Base-by-base conservation (phyloP, 2,797 vertebrate genomes). In the Acrocephalus scirpaceus region DNA sequence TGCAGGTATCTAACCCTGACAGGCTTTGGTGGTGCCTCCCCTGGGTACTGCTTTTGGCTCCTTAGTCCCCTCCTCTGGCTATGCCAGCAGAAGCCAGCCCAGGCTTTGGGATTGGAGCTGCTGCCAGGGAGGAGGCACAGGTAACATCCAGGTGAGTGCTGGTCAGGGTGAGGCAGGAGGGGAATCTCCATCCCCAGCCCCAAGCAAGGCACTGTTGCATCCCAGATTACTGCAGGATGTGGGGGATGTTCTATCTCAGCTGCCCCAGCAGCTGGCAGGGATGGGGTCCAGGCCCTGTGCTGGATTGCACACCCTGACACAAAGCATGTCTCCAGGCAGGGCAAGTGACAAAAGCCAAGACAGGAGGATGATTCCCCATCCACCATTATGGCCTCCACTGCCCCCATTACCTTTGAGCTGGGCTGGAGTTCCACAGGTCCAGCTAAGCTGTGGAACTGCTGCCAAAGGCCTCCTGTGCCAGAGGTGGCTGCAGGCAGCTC, bases 111-210 rank as follows among this genome's bases (percentile, higher is more conserved):
- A 19, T 53, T 61, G 65, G 22, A 90, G 32, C 58, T 23, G 25
- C 56, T 60, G 7, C 27, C 2, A 14, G 16, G 14, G 11, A 73
- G 69, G 36, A 72, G 0, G 1, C 10, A 13, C 0, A 0, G 11
- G 16, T 12, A 7, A 51, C 47, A 60, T 23, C n/a, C 1, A 2
- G 18, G 17, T 29, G 53, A 53, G 47, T 32, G 25, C 16, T 51
- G 34, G 26, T 53, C 6, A 2, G 10, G 25, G 16, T 0, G 4
- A 57, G 40, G 34, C 40, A 84, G n/a, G 44, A 0, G 2, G n/a
- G 27, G 38, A 26, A 26, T 25, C 11, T 72, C 15, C 34, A 54
- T 6, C 5, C 26, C 14, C 21, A 53, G 38, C 44, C 25, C 34
- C 42, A 36, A 42, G 40, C 17, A 71, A 57, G 62, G 27, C 2